Evolutionary conservation across 2,113 vertebrate genomes (phyloP).

Genomic region (Gnathonemus echidnorhynchus): DNA sequence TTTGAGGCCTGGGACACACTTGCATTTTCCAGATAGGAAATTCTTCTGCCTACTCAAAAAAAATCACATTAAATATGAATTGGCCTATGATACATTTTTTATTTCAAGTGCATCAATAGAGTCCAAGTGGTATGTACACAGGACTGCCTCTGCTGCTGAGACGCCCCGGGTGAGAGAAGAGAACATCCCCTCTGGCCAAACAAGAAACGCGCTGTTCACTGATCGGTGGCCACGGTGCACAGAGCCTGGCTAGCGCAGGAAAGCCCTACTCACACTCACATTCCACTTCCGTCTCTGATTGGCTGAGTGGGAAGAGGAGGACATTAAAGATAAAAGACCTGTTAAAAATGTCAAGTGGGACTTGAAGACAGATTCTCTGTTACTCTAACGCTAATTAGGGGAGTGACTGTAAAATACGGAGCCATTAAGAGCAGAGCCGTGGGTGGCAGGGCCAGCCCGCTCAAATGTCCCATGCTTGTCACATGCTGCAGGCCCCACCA

Average conservation of each 20-base stretch:
- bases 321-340: conserved; percentile 19
- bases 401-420: conserved; percentile 9
- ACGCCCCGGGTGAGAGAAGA: not conserved
- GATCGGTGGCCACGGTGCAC: not conserved
- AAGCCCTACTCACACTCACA: not conserved
- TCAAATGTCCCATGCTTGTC: not conserved
- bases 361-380: conserved; percentile 21
- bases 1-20: not conserved
- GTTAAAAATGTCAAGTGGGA: conserved; percentile 30
- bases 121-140: not conserved
- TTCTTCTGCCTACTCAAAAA: not conserved
- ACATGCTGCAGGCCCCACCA: not conserved
- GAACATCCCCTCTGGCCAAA: not conserved
- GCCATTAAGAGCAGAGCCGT: not conserved
- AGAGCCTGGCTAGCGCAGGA: not conserved
- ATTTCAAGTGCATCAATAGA: not conserved
- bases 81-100: not conserved
- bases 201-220: not conserved
- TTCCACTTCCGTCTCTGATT: not conserved
- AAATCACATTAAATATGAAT: conserved; percentile 15
- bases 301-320: conserved; percentile 10
- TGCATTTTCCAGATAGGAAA: not conserved
- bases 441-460: not conserved
- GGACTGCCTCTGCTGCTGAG: not conserved
- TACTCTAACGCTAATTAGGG: conserved; percentile 27